Conservation (phyloP, 2,797 vertebrate genomes). For the Cyclura pinguis region DNA sequence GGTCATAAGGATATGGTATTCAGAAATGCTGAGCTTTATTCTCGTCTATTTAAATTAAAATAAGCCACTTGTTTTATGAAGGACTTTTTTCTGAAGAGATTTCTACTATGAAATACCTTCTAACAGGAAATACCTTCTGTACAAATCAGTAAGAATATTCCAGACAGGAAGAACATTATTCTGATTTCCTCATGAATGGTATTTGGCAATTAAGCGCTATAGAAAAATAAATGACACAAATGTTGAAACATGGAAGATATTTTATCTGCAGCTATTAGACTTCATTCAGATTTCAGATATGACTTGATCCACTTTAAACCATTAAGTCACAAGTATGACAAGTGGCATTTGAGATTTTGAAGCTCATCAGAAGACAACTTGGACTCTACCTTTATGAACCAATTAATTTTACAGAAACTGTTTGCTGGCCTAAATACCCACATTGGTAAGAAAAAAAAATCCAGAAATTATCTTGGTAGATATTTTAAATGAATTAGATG, state of each 20-base stretch:
- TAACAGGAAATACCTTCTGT: background rate
- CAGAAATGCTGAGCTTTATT: conserved; percentile 20
- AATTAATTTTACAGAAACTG: background rate
- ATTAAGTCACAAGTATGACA: background rate
- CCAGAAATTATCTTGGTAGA: conserved; percentile 7
- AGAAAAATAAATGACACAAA: background rate
- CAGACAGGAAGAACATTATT: background rate
- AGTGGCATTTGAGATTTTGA: background rate
- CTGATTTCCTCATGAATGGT: background rate
- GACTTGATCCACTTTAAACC: background rate
- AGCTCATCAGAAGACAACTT: conserved; percentile 34
- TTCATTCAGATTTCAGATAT: background rate
- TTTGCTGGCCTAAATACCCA: conserved; percentile 7
- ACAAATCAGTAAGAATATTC: background rate
- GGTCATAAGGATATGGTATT: background rate
- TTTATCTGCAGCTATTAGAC: background rate
- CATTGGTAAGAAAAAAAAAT: background rate
- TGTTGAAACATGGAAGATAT: background rate
- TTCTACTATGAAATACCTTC: background rate
- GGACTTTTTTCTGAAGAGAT: background rate
- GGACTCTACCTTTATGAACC: conserved; percentile 13
- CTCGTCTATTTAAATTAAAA: background rate
- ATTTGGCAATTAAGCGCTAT: background rate
- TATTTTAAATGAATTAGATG: background rate
- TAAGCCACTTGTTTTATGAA: conserved; percentile 31